phyloP scores from a whole-genome alignment of 2,797 vertebrate species.

The Myotis findleyi region DNA sequence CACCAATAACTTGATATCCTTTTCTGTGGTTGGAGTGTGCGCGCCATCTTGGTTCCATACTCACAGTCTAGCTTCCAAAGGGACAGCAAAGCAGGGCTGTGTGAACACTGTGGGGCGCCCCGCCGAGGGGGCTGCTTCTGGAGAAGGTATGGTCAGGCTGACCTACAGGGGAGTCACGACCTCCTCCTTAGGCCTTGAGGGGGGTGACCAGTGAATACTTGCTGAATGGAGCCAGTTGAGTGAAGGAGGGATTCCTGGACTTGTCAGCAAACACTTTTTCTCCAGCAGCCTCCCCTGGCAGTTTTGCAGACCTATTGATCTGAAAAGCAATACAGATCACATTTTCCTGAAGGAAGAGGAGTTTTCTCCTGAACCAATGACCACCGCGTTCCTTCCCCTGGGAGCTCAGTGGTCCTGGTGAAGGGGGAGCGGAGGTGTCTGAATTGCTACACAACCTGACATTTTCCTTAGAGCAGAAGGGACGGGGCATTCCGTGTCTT shows the following conservation, averaged over 20 bases:
- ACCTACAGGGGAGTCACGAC: neutral
- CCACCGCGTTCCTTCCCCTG: neutral
- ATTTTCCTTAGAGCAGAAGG: neutral
- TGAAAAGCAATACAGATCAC: slow-evolving; percentile 41
- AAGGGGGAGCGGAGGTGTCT: neutral
- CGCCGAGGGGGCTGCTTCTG: accelerated
- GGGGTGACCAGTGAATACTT: neutral
- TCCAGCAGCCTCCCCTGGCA: slow-evolving; percentile 4
- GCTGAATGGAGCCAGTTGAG: neutral
- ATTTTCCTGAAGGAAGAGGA: slow-evolving; percentile 6
- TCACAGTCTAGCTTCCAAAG: neutral
- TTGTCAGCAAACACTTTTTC: neutral
- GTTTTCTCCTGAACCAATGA: neutral
- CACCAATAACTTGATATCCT: neutral
- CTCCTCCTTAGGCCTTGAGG: neutral
- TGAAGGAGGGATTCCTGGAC: neutral
- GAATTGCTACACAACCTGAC: neutral
- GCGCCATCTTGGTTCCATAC: neutral
- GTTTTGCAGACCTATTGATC: neutral
- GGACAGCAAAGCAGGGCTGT: neutral
- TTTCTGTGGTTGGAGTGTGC: neutral
- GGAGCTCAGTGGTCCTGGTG: neutral
- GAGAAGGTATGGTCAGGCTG: neutral
- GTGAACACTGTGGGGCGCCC: no score
- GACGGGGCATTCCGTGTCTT: neutral